phyloP scores from a whole-genome alignment of 2,888 invertebrate species.

The Pollenia labialis region DNA sequence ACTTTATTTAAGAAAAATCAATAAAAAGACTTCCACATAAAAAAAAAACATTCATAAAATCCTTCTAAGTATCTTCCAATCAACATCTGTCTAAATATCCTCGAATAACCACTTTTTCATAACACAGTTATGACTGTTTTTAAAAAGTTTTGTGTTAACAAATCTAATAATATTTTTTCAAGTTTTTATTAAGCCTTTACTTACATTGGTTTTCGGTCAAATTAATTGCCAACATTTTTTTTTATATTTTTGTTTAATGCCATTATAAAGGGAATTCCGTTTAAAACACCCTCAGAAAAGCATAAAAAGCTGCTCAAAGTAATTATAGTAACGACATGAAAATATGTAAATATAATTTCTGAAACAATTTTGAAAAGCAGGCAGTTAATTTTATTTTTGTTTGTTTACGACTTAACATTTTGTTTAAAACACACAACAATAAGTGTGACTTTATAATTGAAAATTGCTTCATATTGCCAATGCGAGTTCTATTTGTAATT shows the following conservation, averaged over 20 bases:
- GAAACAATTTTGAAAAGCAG: background rate
- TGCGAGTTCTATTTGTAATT: background rate
- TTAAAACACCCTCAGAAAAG: background rate
- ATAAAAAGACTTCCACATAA: too few species aligned
- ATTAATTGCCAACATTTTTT: slow-evolving; percentile 25
- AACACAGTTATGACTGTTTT: background rate
- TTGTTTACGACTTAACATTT: background rate
- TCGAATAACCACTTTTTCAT: background rate
- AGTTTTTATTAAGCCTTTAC: background rate
- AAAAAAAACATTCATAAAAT: too few species aligned
- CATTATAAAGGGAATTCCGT: background rate
- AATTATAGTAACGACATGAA: slow-evolving; percentile 22
- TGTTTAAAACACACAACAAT: slow-evolving; percentile 9
- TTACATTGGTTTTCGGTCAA: slow-evolving; percentile 4
- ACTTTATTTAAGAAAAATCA: too few species aligned
- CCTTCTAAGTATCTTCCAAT: background rate
- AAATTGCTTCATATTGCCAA: slow-evolving; percentile 36
- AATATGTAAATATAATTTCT: slow-evolving; percentile 33
- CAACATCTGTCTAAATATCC: background rate
- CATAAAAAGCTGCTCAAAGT: background rate
- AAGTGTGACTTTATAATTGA: slow-evolving; percentile 52
- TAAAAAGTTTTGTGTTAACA: background rate
- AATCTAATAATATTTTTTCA: background rate
- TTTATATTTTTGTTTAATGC: background rate
- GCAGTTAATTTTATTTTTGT: background rate